These are phyloP conservation scores for Eupithecia subfuscata DNA, from an alignment of 2,888 invertebrate genomes.

Conservation along the genomic window DNA sequence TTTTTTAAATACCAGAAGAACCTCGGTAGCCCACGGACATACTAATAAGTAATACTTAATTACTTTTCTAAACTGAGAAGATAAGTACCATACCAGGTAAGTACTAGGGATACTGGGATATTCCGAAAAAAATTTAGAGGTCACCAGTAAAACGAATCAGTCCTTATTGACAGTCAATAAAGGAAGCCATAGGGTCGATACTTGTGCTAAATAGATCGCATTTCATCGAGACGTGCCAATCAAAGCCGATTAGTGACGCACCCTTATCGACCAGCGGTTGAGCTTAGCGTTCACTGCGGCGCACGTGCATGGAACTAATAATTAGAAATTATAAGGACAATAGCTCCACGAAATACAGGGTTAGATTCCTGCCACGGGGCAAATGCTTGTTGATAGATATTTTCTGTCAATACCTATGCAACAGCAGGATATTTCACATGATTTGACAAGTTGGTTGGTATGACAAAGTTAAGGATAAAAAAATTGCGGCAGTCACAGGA, in stretches of 20 bases:
- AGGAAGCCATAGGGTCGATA: conserved; percentile 25
- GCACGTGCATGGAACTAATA: conserved; percentile 4
- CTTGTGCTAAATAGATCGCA: conserved; percentile 25
- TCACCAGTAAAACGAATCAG: neutral
- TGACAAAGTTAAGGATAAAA: no score
- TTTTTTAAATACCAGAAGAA: no score
- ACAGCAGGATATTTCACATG: no score
- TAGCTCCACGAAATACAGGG: neutral
- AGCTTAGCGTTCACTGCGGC: conserved; percentile 8
- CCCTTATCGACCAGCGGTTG: conserved; percentile 32
- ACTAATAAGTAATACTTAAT: no score
- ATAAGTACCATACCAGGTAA: neutral
- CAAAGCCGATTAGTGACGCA: conserved; percentile 50
- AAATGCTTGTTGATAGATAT: neutral
- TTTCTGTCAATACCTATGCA: no score
- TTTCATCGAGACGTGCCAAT: conserved; percentile 29
- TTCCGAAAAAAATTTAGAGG: neutral
- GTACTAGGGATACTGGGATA: no score
- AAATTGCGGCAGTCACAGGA: no score
- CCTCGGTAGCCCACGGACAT: no score
- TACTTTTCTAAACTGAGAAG: neutral
- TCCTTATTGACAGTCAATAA: neutral
- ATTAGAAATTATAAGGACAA: neutral
- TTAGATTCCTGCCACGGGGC: neutral
- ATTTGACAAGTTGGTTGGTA: no score